These are phyloP conservation scores for Petrocephalus zakoni DNA, from an alignment of 2,113 vertebrate species.

Conservation along the genomic window DNA sequence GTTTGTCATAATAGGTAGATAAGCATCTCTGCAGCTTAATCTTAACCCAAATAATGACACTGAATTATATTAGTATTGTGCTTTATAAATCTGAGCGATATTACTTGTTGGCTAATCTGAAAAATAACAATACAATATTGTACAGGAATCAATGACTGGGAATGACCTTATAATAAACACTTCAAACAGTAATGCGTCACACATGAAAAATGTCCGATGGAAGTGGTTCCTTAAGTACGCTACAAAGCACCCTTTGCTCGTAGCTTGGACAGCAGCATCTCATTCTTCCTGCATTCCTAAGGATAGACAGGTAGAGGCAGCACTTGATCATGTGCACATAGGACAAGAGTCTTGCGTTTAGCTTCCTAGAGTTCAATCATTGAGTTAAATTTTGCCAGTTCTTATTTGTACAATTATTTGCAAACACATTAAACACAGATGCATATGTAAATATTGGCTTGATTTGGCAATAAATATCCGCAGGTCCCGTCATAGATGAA, in stretches of 20 bases:
- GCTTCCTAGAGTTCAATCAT: background rate
- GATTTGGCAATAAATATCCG: background rate
- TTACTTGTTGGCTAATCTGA: background rate
- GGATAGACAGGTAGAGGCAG: slow-evolving; percentile 16
- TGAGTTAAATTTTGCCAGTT: background rate
- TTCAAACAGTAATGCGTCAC: background rate
- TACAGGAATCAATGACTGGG: background rate
- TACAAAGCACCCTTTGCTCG: slow-evolving; percentile 66
- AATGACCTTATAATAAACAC: background rate
- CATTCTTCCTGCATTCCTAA: slow-evolving; percentile 90
- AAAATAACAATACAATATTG: background rate
- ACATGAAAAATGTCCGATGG: background rate
- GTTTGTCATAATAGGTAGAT: background rate
- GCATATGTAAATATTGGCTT: background rate
- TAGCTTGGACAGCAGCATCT: slow-evolving; percentile 83
- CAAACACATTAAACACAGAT: background rate
- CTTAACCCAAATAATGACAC: background rate
- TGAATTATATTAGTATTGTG: background rate
- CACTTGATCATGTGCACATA: background rate
- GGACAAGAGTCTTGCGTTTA: background rate
- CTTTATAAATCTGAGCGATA: background rate
- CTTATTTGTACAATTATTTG: background rate
- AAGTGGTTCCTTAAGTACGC: background rate
- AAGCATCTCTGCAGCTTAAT: background rate
- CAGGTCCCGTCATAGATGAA: background rate